phyloP scores from a whole-genome alignment of 2,888 invertebrate genomes.

The Aphodius granarius region DNA sequence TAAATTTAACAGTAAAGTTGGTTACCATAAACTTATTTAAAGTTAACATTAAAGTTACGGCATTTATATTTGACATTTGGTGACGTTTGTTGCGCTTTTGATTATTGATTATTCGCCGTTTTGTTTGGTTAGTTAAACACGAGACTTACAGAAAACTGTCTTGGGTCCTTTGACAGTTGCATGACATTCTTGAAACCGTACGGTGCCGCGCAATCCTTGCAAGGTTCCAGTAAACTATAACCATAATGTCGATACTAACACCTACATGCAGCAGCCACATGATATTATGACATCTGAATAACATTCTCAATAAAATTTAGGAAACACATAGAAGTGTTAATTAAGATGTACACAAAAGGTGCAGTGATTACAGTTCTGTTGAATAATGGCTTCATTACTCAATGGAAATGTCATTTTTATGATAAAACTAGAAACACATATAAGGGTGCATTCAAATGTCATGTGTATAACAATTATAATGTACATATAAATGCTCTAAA shows the following conservation, averaged over 20 bases:
- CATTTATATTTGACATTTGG: background rate
- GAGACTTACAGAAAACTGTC: conserved; percentile 81
- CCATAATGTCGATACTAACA: conserved; percentile 46
- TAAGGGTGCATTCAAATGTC: background rate
- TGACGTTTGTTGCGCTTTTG: too few species aligned
- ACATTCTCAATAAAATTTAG: background rate
- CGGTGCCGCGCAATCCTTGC: conserved; percentile 84
- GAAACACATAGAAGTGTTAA: too few species aligned
- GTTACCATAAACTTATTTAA: too few species aligned
- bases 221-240: conserved; percentile 71
- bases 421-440: too few species aligned
- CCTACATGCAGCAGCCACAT: conserved; percentile 42
- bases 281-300: conserved; percentile 22
- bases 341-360: too few species aligned
- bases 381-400: too few species aligned
- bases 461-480: background rate
- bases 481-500: background rate
- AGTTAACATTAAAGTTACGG: background rate
- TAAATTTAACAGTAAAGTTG: too few species aligned
- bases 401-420: too few species aligned
- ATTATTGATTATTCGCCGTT: background rate
- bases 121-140: conserved; percentile 28
- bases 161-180: conserved; percentile 82
- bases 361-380: too few species aligned
- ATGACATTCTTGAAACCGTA: conserved; percentile 96